Base-by-base conservation (phyloP, 1,140 invertebrate genomes). In the Eulimnadia texana region DNA sequence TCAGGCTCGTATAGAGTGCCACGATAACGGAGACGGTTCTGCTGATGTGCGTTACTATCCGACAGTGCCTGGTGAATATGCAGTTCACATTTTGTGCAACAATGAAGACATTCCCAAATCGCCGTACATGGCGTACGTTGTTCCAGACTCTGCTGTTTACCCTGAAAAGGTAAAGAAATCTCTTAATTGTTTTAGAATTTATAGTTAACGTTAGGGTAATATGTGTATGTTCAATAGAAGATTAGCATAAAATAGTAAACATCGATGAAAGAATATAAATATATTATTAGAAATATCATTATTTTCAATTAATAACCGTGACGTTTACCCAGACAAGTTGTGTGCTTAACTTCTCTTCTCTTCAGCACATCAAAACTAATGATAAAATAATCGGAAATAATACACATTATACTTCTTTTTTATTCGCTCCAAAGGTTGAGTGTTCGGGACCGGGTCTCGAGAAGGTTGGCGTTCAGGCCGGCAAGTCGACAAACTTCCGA, bases 1-100 rank as follows among this genome's bases (percentile, higher is more conserved):
- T 13, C 87, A 93, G 74, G 88, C 89, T 1, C 86, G 86, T 72
- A 91, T 91, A 65, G 83, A 90, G 67, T 92, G 89, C 68, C 79
- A 86, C 54, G 90, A 93, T 69, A 90, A 91, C 71, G 87, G 85
- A 33, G 89, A 93, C 75, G 89, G 88, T 10, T 90, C 88, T 11
- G 89, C 89, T 20, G 82, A 90, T 69, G 86, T 93, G 6, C 77
- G 78, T 62, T 93, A 93, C 72, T 80, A 83, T 70, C 90, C 91
- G 2, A 91, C 86, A 13, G 83, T 80, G 9, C 79, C 85, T 6
- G 92, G 92, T n/a, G 88, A 90, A 67, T 95, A 95, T 68, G 88
- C 88, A 6, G 84, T 95, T 3, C 91, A 93, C 67, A 86, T 95
- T 66, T 74, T 93, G 22, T 92, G 88, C 67, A 84, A 91, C 69